Evolutionary conservation across 2,797 vertebrate species (phyloP).

Genomic region (Hybognathus amarus): DNA sequence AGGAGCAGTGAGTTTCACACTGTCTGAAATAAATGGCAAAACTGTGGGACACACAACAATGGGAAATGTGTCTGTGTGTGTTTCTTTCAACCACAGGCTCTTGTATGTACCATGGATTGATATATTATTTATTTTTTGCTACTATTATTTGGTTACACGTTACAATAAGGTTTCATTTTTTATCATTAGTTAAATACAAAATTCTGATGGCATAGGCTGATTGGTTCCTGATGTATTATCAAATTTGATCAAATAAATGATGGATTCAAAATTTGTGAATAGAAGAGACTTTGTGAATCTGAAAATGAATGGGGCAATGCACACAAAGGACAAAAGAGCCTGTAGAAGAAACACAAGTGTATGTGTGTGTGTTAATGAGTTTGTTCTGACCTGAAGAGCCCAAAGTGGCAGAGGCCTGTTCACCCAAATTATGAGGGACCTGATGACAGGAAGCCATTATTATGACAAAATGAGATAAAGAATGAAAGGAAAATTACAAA

Average conservation of each 20-base stretch:
- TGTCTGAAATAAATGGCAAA: constrained; percentile 41
- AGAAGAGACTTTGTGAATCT: too few relatives aligned
- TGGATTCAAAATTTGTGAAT: too few relatives aligned
- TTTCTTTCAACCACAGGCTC: background rate
- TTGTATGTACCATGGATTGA: background rate
- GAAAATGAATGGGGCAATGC: too few relatives aligned
- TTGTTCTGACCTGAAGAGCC: constrained; percentile 82
- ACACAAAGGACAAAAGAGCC: background rate
- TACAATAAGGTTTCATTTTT: background rate
- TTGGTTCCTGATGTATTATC: background rate
- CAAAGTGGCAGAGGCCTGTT: constrained; percentile 84
- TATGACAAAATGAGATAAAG: constrained; percentile 41
- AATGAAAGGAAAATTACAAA: constrained; percentile 42
- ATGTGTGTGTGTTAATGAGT: constrained; percentile 54
- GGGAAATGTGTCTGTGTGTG: constrained; percentile 52
- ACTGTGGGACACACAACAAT: constrained; percentile 27
- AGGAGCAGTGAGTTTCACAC: constrained; percentile 70
- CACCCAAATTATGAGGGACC: constrained; percentile 88
- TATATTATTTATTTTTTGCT: background rate
- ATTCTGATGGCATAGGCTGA: background rate
- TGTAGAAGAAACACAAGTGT: background rate
- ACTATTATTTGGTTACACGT: background rate
- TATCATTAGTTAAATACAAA: background rate
- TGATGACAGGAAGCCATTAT: constrained; percentile 58
- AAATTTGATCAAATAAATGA: background rate